Evolutionary conservation across 2,888 invertebrate genomes (phyloP), one percentile per base, ranked within the genome.

Genomic region (Coenonympha arcania): DNA sequence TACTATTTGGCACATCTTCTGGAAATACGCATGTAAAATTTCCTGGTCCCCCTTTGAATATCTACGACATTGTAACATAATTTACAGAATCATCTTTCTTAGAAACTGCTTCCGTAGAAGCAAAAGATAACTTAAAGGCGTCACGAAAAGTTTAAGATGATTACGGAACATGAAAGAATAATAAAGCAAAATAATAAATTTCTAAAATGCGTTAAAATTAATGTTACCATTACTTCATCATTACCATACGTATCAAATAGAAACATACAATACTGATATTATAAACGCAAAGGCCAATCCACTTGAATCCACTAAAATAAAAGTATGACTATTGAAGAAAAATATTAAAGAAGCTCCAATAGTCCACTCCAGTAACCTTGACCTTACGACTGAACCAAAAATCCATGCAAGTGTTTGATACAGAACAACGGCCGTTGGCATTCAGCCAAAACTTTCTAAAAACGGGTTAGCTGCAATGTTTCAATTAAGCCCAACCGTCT

Each of bases 391-490:
- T 67, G 71, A 69, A 71, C 69, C 61, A 73, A 72, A 79, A 76
- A 71, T 70, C 69, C 67, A 60, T 64, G 64, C 66, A 65, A 61
- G 64, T 60, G 61, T 56, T 64, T 70, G 65, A 74, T 71, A 68
- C 69, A 66, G 59, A 67, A 63, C 75, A 74, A 67, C 40, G 68
- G 69, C 74, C 69, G 70, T 73, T 84, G 83, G 83, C 79, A 50
- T 58, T 49, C 60, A 56, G 69, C 80, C 84, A 83, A 76, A 71
- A 73, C 75, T 78, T 79, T 79, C 76, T 75, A 76, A 79, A 76
- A 76, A 76, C 71, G 63, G 69, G 67, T 70, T 70, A 73, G 65
- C 68, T 77, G 75, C 73, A 78, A 71, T 65, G 68, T 69, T 71
- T 79, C 73, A 75, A 79, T 79, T 75, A 76, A 69, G 65, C 64